Evolutionary conservation across 35 echinoderm and acorn worm species (phyloP), one percentile per base, ranked within the genome.

Genomic region (Chiridota heheva): DNA sequence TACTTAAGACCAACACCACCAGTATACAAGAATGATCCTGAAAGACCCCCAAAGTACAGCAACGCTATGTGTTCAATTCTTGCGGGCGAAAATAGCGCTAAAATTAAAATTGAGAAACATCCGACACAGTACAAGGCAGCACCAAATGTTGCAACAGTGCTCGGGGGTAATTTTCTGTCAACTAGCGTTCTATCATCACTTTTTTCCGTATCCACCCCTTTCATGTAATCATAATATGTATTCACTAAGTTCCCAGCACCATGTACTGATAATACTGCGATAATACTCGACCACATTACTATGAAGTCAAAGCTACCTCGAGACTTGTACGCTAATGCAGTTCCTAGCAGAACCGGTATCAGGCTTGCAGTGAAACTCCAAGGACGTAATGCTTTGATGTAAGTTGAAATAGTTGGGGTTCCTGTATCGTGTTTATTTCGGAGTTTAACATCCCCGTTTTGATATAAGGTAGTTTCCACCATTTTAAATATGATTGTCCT

Each of bases 121-220:
- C 95, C 95, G 17, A 98, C 18, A 43, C 22, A 73, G 48, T 98
- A 98, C n/a, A 98, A 62, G 2, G 75, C 58, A 38, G 85, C 89
- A 12, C 95, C 95, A 34, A 91, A 92, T 1, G 88, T 88, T 24
- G 89, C 89, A 28, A 98, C 95, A 33, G 77, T 75, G 44, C 76
- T 82, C 0, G 95, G 89, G 30, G 81, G 48, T 32, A 98, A 53
- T 40, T 77, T 85, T 30, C 68, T 62, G 44, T 91, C 95, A 7
- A 98, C 95, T 7, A 98, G 69, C 7, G 95, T 98, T 41, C 95
- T 63, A 53, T 98, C 95, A 37, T 98, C 95, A 63, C 95, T 98
- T 41, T 91, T 91, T 48, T 92, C 92, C 7, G 89, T 92, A 81
- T 98, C 95, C 13, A 98, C 82, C 32, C 95, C 95, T 82, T 86